phyloP scores from a whole-genome alignment of 2,888 invertebrate genomes.

The Pardosa pseudoannulata region DNA sequence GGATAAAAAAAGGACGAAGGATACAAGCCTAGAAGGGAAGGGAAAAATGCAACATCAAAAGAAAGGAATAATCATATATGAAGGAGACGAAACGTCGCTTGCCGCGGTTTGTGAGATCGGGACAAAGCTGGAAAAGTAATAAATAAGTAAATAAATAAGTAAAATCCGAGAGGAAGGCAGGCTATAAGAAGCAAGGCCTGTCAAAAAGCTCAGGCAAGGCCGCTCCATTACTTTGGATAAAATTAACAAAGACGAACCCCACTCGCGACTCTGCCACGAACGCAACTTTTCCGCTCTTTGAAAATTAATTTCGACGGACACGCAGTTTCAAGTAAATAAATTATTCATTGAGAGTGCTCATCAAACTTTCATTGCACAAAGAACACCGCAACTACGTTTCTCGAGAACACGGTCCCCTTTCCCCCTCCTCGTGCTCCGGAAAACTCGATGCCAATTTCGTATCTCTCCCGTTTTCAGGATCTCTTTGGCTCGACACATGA shows the following conservation, averaged over 20 bases:
- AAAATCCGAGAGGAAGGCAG: slow-evolving; percentile 24
- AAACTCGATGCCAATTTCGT: slow-evolving; percentile 58
- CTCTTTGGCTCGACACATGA: slow-evolving; percentile 20
- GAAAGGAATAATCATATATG: slow-evolving; percentile 49
- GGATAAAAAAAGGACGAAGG: slow-evolving; percentile 33
- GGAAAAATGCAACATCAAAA: slow-evolving; percentile 56
- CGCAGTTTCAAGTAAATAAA: slow-evolving; percentile 69
- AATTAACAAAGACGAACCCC: slow-evolving; percentile 65
- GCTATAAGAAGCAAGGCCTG: slow-evolving; percentile 24
- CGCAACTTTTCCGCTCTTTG: slow-evolving; percentile 65
- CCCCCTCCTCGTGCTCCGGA: slow-evolving; percentile 7
- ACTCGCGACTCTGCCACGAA: slow-evolving; percentile 15
- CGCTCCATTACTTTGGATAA: slow-evolving; percentile 72
- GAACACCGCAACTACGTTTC: slow-evolving; percentile 41
- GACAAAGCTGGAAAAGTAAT: slow-evolving; percentile 11
- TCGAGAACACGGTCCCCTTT: slow-evolving; percentile 28
- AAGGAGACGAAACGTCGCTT: slow-evolving; percentile 7
- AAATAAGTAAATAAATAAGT: slow-evolving; percentile 37
- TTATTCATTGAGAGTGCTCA: slow-evolving; percentile 65
- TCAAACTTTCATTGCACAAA: slow-evolving; percentile 70
- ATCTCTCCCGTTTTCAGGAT: slow-evolving; percentile 19
- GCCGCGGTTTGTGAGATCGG: slow-evolving; percentile 23
- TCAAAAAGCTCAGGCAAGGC: slow-evolving; percentile 44
- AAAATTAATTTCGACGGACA: slow-evolving; percentile 71
- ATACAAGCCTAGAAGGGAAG: slow-evolving; percentile 8